Evolutionary conservation across 37 sponge, comb jelly and placozoan species (phyloP).

Genomic region (Geodia barretti): DNA sequence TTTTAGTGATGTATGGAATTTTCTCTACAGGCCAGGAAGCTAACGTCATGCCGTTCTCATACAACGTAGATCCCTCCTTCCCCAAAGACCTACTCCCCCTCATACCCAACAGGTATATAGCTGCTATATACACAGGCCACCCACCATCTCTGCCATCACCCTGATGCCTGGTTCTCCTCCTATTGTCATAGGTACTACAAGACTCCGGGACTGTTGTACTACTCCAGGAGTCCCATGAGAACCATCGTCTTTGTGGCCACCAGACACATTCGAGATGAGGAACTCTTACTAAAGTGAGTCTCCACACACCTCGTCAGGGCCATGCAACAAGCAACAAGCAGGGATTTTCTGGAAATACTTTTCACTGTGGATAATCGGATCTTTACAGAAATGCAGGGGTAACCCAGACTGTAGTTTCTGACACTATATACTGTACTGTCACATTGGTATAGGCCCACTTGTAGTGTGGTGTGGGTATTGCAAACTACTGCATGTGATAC

Average conservation of each 20-base stretch:
- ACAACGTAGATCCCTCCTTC: conserved; percentile 21
- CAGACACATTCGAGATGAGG: conserved; percentile 46
- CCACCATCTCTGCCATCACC: not conserved
- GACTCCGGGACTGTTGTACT: conserved; percentile 19
- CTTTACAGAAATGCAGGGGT: no score
- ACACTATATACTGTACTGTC: no score
- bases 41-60: conserved; percentile 60
- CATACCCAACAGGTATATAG: conserved; percentile 63
- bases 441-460: no score
- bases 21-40: conserved; percentile 16
- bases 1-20: no score
- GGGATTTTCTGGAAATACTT: no score
- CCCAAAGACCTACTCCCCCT: conserved; percentile 12
- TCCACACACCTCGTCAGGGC: not conserved
- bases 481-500: no score
- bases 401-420: no score
- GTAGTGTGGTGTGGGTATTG: no score
- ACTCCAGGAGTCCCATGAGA: conserved; percentile 4
- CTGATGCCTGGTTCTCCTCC: no score
- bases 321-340: no score
- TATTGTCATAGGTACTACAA: conserved; percentile 47
- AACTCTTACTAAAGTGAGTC: conserved; percentile 57
- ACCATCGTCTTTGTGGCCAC: conserved; percentile 56
- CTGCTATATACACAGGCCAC: no score
- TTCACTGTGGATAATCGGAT: no score